A percentile compares a stretch with the other conserved stretches of the same genome.
Conservation (phyloP, 1,140 invertebrate genomes). For the Zaprionus tsacasi region DNA sequence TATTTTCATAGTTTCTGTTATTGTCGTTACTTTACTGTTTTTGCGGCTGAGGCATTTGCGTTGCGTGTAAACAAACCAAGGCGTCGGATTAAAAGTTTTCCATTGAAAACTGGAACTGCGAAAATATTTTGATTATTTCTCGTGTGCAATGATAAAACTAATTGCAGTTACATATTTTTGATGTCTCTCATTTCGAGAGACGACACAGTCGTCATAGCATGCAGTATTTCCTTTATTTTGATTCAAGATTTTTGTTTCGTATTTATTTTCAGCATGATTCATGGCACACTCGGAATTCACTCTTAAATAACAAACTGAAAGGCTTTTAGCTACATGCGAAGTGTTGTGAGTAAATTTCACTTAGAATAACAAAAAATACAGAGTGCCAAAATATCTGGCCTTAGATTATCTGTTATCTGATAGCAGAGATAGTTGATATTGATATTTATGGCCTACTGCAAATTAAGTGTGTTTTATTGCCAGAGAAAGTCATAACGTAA, state of each 20-base stretch:
- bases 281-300: not conserved
- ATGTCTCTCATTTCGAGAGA: not conserved
- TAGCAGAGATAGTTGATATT: not conserved
- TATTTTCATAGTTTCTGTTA: constrained; percentile 42
- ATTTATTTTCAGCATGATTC: constrained; percentile 8
- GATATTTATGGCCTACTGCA: constrained; percentile 6
- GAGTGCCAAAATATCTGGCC: not conserved
- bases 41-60: constrained; percentile 48
- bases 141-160: constrained; percentile 62
- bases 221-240: not conserved
- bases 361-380: not conserved
- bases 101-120: constrained; percentile 63
- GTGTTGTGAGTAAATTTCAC: not conserved
- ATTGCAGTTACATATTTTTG: constrained; percentile 60
- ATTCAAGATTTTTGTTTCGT: constrained; percentile 8
- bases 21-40: constrained; percentile 40
- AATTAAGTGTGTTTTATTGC: constrained; percentile 6
- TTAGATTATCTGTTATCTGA: not conserved
- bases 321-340: not conserved
- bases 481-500: not conserved
- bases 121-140: constrained; percentile 75
- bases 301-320: not conserved
- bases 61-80: constrained; percentile 77
- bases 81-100: constrained; percentile 76
- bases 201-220: not conserved